Percentiles rank a stretch among this genome's conserved stretches.
phyloP scores from a whole-genome alignment of 2,888 invertebrate genomes.

The Masnerella sp. region DNA sequence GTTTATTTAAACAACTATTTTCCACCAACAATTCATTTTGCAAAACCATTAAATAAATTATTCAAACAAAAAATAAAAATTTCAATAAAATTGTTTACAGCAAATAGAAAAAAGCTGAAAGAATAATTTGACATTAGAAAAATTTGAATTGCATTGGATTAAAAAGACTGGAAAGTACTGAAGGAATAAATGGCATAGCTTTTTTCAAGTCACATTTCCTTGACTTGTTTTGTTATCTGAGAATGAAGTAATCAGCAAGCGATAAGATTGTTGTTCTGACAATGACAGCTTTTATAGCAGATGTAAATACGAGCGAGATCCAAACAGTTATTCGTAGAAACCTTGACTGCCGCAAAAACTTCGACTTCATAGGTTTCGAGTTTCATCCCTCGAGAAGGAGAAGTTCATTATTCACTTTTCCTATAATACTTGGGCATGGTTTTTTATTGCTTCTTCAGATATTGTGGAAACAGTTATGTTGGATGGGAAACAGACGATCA shows the following conservation, averaged over 20 bases:
- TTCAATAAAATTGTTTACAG: too few species aligned
- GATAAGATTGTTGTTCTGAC: conserved; percentile 40
- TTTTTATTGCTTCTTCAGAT: too few species aligned
- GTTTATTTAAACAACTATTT: too few species aligned
- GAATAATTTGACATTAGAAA: neutral
- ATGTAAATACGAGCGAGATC: conserved; percentile 19
- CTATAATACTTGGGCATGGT: too few species aligned
- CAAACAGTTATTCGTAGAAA: conserved; percentile 18
- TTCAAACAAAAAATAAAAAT: neutral
- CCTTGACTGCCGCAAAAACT: conserved; percentile 23
- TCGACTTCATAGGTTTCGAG: too few species aligned
- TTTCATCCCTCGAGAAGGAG: too few species aligned
- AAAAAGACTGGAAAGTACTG: too few species aligned
- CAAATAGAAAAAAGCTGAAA: neutral
- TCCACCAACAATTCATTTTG: neutral
- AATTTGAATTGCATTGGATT: neutral
- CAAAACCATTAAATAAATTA: neutral
- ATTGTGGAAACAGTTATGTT: too few species aligned
- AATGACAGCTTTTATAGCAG: conserved; percentile 22
- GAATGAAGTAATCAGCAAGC: conserved; percentile 34
- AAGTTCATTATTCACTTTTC: too few species aligned
- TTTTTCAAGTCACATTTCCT: conserved; percentile 28
- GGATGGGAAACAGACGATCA: too few species aligned
- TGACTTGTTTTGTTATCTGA: conserved; percentile 44
- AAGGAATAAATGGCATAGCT: neutral